Evolutionary conservation across 2,797 vertebrate genomes (phyloP).

Genomic region (Heterohyrax brucei): DNA sequence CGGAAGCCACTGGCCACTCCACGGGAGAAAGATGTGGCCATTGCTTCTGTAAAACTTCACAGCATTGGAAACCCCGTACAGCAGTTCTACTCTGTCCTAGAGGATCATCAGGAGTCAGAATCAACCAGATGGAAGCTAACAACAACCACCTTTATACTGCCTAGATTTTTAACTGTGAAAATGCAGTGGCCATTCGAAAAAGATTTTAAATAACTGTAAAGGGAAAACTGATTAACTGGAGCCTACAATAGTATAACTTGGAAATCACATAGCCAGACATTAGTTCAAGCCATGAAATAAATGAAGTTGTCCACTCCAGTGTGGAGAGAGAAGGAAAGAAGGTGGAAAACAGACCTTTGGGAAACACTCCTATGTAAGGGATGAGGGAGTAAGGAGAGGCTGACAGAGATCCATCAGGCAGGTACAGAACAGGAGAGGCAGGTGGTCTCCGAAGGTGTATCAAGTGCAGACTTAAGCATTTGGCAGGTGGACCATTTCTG

Average conservation of each 20-base stretch:
- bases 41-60: no score
- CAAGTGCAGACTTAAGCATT: constrained; percentile 27
- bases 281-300: no score
- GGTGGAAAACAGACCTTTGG: not conserved
- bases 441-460: not conserved
- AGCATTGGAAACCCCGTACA: no score
- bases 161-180: not conserved
- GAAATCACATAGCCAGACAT: not conserved
- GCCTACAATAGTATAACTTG: not conserved
- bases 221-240: not conserved
- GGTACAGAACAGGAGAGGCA: not conserved
- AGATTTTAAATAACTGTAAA: constrained; percentile 16
- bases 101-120: no score
- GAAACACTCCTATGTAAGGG: no score
- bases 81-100: no score
- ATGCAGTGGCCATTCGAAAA: not conserved
- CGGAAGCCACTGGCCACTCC: no score
- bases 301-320: not conserved
- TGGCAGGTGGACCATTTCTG: not conserved
- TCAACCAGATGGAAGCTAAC: no score
- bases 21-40: no score
- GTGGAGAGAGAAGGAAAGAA: not conserved
- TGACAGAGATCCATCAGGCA: not conserved
- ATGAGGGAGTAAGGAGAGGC: accelerated
- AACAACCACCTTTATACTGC: no score